Evolutionary conservation across 2,113 vertebrate genomes (phyloP).

Genomic region (Melanocharis versteri): DNA sequence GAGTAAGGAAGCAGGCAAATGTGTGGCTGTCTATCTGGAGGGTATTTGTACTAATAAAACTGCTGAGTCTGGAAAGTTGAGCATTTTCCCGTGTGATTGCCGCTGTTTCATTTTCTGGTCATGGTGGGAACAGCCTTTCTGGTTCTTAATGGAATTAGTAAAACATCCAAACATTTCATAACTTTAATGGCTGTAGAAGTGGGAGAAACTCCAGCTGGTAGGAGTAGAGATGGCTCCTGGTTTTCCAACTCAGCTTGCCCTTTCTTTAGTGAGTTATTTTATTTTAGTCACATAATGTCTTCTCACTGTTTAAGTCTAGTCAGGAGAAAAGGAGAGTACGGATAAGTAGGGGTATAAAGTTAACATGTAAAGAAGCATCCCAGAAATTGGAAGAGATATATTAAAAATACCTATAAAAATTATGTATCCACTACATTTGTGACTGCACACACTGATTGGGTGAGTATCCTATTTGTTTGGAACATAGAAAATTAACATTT

Average conservation of each 20-base stretch:
- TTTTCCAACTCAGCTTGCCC: conserved; percentile 19
- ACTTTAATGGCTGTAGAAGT: conserved; percentile 49
- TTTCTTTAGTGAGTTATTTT: background rate
- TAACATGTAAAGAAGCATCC: background rate
- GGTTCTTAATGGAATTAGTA: conserved; percentile 61
- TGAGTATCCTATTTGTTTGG: background rate
- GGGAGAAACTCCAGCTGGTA: conserved; percentile 58
- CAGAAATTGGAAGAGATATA: background rate
- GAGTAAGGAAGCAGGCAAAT: background rate
- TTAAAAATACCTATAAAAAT: background rate
- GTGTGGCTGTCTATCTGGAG: conserved; percentile 1
- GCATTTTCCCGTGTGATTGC: conserved; percentile 58
- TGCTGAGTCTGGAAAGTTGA: conserved; percentile 52
- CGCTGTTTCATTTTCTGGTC: conserved; percentile 55
- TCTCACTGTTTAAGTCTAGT: background rate
- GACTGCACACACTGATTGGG: too few relatives aligned
- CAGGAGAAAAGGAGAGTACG: background rate
- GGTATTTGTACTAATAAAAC: conserved; percentile 27
- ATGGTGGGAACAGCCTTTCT: conserved; percentile 60
- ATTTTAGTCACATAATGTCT: background rate
- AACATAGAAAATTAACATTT: background rate
- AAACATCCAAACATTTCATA: conserved; percentile 59
- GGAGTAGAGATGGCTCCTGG: background rate
- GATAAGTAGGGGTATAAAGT: background rate
- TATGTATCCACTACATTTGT: background rate